A percentile compares a stretch with the other conserved stretches of the same genome.
Evolutionary conservation across 2,113 vertebrate genomes (phyloP).

Genomic region (Romanogobio albipinnatus): DNA sequence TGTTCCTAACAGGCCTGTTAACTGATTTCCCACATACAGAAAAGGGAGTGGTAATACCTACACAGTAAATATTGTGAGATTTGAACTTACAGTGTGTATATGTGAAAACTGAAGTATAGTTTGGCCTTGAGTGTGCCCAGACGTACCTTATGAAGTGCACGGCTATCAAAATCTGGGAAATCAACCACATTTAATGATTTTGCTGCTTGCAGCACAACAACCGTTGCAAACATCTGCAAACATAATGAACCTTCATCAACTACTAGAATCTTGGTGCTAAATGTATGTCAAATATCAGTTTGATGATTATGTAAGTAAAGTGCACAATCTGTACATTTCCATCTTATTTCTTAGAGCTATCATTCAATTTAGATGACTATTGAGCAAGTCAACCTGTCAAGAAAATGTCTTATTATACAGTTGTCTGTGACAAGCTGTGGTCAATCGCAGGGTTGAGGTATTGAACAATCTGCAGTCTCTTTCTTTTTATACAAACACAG

Average conservation of each 20-base stretch:
- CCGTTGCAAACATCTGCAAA: slow-evolving; percentile 92
- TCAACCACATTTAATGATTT: slow-evolving; percentile 85
- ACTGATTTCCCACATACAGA: slow-evolving; percentile 95
- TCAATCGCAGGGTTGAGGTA: too few species aligned
- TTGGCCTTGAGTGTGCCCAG: not conserved
- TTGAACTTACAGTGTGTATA: not conserved
- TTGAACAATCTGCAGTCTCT: too few species aligned
- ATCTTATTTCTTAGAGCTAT: too few species aligned
- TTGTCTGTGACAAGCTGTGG: too few species aligned
- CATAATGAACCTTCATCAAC: slow-evolving; percentile 53
- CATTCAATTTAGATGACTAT: too few species aligned
- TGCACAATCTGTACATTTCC: too few species aligned
- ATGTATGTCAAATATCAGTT: not conserved
- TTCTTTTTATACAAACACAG: not conserved
- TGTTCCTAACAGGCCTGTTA: slow-evolving; percentile 94
- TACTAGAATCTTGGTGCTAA: not conserved
- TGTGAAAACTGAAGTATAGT: too few species aligned
- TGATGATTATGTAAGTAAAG: too few species aligned
- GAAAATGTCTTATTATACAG: too few species aligned
- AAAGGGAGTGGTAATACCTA: slow-evolving; percentile 97
- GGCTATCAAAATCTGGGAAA: slow-evolving; percentile 86
- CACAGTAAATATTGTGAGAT: slow-evolving; percentile 41
- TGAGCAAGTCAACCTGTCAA: too few species aligned
- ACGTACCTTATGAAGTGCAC: slow-evolving; percentile 84
- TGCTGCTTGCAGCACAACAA: slow-evolving; percentile 85